Evolutionary conservation across 1,140 invertebrate species (phyloP).

Genomic region (Pollicipes pollicipes): DNA sequence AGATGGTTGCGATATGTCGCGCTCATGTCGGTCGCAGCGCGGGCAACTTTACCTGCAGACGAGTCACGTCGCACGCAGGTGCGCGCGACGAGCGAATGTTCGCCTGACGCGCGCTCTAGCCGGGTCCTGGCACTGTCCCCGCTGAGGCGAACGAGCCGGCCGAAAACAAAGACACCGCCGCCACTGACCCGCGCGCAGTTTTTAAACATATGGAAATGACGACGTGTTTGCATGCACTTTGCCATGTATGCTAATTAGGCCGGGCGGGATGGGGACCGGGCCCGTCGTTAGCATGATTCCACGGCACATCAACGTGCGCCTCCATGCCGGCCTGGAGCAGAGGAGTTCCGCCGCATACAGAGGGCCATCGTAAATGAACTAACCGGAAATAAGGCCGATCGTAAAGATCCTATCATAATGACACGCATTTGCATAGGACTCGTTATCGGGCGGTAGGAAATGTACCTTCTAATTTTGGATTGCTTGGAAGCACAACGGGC

Average conservation of each 20-base stretch:
- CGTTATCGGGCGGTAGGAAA: neutral
- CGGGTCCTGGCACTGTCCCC: no score
- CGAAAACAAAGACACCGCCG: no score
- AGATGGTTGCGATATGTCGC: no score
- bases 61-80: no score
- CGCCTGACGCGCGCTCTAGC: no score
- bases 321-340: neutral
- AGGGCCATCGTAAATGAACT: neutral
- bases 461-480: neutral
- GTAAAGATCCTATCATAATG: neutral
- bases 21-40: no score
- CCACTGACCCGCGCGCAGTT: neutral
- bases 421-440: neutral
- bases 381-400: neutral
- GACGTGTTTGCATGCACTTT: neutral
- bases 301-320: no score
- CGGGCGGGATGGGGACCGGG: no score
- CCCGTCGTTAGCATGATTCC: neutral
- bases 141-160: no score
- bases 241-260: neutral
- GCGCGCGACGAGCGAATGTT: no score
- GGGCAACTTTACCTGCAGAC: no score
- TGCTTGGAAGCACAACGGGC: neutral
- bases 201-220: neutral
- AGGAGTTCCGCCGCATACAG: neutral